Conservation (phyloP, 2,888 invertebrate species). For the Lysandra bellargus region DNA sequence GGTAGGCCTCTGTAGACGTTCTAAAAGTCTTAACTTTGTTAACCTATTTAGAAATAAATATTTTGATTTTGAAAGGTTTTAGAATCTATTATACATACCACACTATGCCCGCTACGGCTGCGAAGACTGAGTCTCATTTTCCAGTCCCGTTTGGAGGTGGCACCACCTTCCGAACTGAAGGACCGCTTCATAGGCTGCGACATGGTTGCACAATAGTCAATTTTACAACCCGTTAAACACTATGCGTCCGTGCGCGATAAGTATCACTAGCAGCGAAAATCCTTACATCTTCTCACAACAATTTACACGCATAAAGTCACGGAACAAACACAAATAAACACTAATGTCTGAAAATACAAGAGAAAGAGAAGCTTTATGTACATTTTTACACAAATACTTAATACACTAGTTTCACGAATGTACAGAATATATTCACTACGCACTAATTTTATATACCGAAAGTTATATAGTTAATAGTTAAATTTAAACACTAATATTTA, state of each 20-base stretch:
- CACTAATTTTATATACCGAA: background rate
- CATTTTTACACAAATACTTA: slow-evolving; percentile 26
- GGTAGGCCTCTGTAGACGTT: too few relatives aligned
- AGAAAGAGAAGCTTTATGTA: slow-evolving; percentile 20
- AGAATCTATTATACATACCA: slow-evolving; percentile 59
- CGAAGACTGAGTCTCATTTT: slow-evolving; percentile 86
- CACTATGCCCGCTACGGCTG: slow-evolving; percentile 83
- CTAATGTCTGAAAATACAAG: slow-evolving; percentile 28
- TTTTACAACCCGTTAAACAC: slow-evolving; percentile 38
- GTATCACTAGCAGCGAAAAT: slow-evolving; percentile 22
- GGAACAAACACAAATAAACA: background rate
- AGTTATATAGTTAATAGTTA: too few relatives aligned
- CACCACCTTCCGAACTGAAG: slow-evolving; percentile 82
- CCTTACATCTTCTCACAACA: slow-evolving; percentile 14
- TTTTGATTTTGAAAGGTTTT: too few relatives aligned
- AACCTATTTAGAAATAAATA: too few relatives aligned
- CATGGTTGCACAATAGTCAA: slow-evolving; percentile 48
- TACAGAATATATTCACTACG: background rate
- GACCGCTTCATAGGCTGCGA: slow-evolving; percentile 82
- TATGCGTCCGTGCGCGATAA: slow-evolving; percentile 53
- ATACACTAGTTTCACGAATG: slow-evolving; percentile 1
- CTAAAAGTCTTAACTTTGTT: too few relatives aligned
- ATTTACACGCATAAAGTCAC: slow-evolving; percentile 23
- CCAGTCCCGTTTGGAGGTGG: slow-evolving; percentile 84
- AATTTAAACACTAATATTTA: too few relatives aligned